Base-by-base conservation (phyloP, 1,140 invertebrate species). In the Drosophila ohnishii region DNA sequence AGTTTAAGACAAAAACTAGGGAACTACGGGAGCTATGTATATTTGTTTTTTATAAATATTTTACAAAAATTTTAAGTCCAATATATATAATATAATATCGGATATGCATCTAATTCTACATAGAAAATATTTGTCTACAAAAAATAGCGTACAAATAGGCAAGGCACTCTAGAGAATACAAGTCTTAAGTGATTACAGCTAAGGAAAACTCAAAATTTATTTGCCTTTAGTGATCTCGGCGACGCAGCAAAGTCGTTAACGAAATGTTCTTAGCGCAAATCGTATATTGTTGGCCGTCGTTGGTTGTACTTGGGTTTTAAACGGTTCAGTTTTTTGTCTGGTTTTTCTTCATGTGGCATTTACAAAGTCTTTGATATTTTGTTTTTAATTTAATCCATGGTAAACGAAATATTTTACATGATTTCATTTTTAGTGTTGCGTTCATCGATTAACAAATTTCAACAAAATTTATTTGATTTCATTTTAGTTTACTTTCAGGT, bases 371-470 rank as follows among this genome's bases (percentile, higher is more conserved):
- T 75, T 57, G 50, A 37, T 34, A 72, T 28, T 14, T 35, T 35
- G 60, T 45, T 57, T 40, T 25, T 25, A 71, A 53, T 65, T 35
- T 30, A 19, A 34, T 50, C 19, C 61, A 63, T 64, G 57, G 25
- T 39, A 56, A 79, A 84, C 65, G 37, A 48, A 75, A 83, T 65
- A 75, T 75, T 75, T 81, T 73, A 77, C 73, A 62, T 64, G 56
- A 44, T 60, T 56, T 59, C 13, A 42, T 78, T 78, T 78, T 80
- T 86, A 85, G 81, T 84, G 81, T 85, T 78, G 53, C 73, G 64
- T 85, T 85, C 78, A 75, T 74, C 53, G 51, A 55, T 56, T 51
- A 74, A 61, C 66, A 50, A 74, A 66, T 58, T 65, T 69, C 44
- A 62, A 66, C 77, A 56, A 53, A 47, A 79, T 72, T 80, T 50